A percentile compares a stretch with the other conserved stretches of the same genome.
These are phyloP conservation scores for Lagodon rhomboides DNA, from an alignment of 2,797 vertebrate species.

Conservation along the genomic window DNA sequence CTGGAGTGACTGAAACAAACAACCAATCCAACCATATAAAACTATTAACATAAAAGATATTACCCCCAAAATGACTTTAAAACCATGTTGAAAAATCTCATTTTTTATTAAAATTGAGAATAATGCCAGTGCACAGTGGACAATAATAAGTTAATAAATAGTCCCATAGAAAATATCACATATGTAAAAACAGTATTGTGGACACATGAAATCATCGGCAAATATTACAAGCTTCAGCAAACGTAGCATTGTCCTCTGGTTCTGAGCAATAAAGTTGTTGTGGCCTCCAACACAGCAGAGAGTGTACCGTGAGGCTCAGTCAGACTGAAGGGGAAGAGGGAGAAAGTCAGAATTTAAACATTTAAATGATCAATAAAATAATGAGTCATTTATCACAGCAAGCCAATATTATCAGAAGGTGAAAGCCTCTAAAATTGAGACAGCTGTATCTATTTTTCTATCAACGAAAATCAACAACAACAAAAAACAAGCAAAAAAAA, in stretches of 20 bases:
- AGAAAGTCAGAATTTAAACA: slow-evolving; percentile 19
- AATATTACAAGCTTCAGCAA: slow-evolving; percentile 34
- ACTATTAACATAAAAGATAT: background rate
- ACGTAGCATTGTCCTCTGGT: slow-evolving; percentile 9
- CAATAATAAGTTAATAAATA: slow-evolving; percentile 42
- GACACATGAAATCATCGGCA: slow-evolving; percentile 21
- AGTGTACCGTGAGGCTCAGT: slow-evolving; percentile 68
- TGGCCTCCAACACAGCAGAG: background rate
- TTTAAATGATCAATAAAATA: background rate
- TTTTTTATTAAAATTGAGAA: slow-evolving; percentile 40
- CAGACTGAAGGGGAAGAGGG: slow-evolving; percentile 76
- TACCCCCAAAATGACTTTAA: background rate
- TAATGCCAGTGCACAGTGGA: slow-evolving; percentile 1
- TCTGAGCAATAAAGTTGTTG: background rate
- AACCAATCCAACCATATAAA: background rate
- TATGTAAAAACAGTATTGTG: slow-evolving; percentile 28
- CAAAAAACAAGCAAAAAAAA: too few relatives aligned
- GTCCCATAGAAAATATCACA: slow-evolving; percentile 56
- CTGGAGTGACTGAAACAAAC: slow-evolving; percentile 1
- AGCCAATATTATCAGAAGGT: too few relatives aligned
- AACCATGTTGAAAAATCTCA: background rate
- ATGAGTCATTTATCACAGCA: background rate
- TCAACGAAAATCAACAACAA: background rate
- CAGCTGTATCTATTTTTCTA: background rate
- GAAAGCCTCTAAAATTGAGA: too few relatives aligned